Evolutionary conservation across 2,113 vertebrate genomes (phyloP).

Genomic region (Etia nguti): DNA sequence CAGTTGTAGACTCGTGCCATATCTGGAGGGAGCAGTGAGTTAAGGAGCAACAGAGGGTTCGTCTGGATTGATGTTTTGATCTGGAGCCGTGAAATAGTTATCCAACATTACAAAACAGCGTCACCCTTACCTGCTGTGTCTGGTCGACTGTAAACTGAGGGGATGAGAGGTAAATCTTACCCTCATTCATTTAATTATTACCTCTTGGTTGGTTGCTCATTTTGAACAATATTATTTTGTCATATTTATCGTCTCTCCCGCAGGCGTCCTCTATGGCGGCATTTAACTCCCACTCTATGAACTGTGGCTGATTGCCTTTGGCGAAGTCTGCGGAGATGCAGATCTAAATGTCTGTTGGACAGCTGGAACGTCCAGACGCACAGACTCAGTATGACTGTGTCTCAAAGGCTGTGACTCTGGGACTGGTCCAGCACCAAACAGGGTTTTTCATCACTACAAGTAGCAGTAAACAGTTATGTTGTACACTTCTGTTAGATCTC

Average conservation of each 20-base stretch:
- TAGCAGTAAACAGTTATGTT: neutral
- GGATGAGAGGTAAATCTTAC: neutral
- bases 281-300: neutral
- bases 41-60: constrained; percentile 57
- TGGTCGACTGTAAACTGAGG: neutral
- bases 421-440: neutral
- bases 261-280: rapidly evolving
- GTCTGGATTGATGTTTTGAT: neutral
- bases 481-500: neutral
- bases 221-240: neutral
- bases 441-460: neutral
- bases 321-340: neutral
- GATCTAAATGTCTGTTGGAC: neutral
- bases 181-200: neutral
- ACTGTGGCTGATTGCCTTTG: neutral
- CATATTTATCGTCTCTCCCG: neutral
- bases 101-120: neutral
- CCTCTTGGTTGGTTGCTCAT: neutral
- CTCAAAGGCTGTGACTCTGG: neutral
- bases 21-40: constrained; percentile 76
- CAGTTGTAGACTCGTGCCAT: constrained; percentile 99
- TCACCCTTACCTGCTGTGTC: neutral
- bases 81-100: neutral
- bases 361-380: neutral
- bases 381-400: neutral